Base-by-base conservation (phyloP, 1,140 invertebrate species). In the Vanessa atalanta region DNA sequence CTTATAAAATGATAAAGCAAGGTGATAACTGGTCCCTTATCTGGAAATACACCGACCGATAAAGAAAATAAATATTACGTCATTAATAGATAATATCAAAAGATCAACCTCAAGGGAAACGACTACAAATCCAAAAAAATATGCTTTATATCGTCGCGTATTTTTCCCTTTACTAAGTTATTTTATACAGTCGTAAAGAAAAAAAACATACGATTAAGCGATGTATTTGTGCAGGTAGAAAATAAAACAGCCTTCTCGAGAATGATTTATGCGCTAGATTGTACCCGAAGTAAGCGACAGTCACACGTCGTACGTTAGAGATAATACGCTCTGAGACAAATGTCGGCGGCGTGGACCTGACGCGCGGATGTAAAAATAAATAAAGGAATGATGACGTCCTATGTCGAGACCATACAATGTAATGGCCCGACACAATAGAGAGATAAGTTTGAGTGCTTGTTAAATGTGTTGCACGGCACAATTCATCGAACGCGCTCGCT, bases 191-290 rank as follows among this genome's bases (percentile, higher is more conserved):
- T 60, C 57, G 26, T 31, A 60, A 60, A 37, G 26, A 43, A 43
- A 43, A 43, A 43, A 43, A 43, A 37, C 37, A 61, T 37, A 61
- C 31, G 57, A 61, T 61, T 61, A n/a, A 61, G 57, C 20, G 15
- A 61, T 61, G 9, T 61, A 13, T 61, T 61, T 23, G 12, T 37
- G 57, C 71, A 73, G 65, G 71, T 67, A 70, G 55, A 47, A 47
- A 67, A 73, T 73, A 73, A 68, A 73, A 69, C 14, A 69, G 50
- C 20, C 72, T 64, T 37, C 50, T 74, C 61, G 20, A 77, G 47
- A 65, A 77, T 77, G 75, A 73, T 77, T 77, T 77, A 77, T 71
- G 64, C 50, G 51, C 51, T 16, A 60, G 66, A 61, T 72, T 70
- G 70, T 72, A 72, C 71, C 14, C 60, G 67, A 66, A 65, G 47